A percentile compares a stretch with the other conserved stretches of the same genome.
These are phyloP conservation scores for Planococcus citri DNA, from an alignment of 1,140 invertebrate species.

Conservation along the genomic window DNA sequence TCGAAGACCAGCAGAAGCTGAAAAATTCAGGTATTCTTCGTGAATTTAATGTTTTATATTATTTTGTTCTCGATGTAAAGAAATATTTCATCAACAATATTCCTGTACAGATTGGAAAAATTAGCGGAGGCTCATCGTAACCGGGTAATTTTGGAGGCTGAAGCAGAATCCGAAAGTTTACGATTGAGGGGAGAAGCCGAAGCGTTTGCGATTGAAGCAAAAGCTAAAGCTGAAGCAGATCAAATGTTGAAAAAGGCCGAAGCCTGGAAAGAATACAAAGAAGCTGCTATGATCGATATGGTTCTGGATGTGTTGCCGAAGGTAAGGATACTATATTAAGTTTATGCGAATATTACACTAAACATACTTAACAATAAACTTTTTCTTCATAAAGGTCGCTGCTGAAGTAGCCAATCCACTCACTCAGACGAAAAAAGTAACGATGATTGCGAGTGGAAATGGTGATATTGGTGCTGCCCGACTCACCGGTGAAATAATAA, in stretches of 20 bases:
- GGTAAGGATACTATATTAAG: constrained; percentile 41
- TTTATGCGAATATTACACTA: neutral
- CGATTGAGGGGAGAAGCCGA: constrained; percentile 74
- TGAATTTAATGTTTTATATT: neutral
- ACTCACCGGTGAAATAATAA: constrained; percentile 82
- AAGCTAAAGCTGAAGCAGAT: constrained; percentile 88
- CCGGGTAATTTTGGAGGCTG: constrained; percentile 74
- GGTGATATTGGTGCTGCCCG: constrained; percentile 86
- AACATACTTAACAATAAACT: neutral
- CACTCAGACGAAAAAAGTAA: constrained; percentile 83
- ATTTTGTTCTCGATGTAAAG: neutral
- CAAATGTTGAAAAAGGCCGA: constrained; percentile 95
- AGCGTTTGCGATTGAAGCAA: constrained; percentile 83
- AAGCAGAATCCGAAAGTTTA: constrained; percentile 86
- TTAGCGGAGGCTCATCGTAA: constrained; percentile 80
- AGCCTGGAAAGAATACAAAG: constrained; percentile 90
- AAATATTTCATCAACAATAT: neutral
- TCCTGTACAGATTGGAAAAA: constrained; percentile 61
- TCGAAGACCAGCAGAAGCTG: constrained; percentile 81
- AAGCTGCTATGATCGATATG: constrained; percentile 95
- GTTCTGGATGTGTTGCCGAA: constrained; percentile 89
- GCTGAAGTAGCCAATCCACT: constrained; percentile 91
- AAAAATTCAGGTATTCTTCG: constrained; percentile 65
- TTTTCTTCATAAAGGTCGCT: constrained; percentile 51
- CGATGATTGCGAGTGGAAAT: constrained; percentile 85